Conservation (phyloP, 2,113 vertebrate species). For the Phaethornis superciliosus region DNA sequence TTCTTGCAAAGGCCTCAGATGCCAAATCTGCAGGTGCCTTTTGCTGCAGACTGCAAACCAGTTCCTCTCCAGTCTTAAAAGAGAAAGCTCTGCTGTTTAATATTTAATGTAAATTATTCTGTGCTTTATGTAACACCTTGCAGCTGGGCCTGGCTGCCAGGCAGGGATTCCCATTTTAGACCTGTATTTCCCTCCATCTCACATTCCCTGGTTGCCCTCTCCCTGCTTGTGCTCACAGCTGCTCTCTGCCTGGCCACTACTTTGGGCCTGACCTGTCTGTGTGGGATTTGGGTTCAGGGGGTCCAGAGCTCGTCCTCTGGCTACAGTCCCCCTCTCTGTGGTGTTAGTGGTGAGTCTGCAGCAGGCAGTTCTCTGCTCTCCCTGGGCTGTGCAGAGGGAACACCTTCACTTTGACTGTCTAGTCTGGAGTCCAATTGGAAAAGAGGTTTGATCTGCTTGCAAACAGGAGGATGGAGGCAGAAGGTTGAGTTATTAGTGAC, state of each 20-base stretch:
- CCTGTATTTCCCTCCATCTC: fast-evolving
- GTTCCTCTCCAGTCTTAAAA: background rate
- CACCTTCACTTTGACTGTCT: background rate
- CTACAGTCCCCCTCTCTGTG: background rate
- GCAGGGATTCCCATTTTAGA: background rate
- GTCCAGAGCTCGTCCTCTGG: background rate
- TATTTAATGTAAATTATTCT: constrained; percentile 12
- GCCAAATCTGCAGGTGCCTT: background rate
- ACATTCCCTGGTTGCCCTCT: background rate
- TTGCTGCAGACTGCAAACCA: background rate
- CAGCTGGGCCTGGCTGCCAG: background rate
- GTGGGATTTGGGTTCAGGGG: background rate
- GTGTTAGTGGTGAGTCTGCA: background rate
- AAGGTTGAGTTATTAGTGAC: background rate
- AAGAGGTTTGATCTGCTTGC: background rate
- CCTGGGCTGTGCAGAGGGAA: background rate
- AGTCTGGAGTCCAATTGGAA: background rate
- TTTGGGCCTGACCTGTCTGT: background rate
- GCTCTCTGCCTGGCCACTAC: background rate
- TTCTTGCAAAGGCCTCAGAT: background rate
- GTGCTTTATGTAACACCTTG: background rate
- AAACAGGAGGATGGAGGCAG: background rate
- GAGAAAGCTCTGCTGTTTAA: background rate
- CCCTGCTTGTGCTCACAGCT: background rate
- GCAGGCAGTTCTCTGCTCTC: background rate